These are phyloP conservation scores for Pachydiplax longipennis DNA, from an alignment of 2,888 invertebrate species.

Conservation along the genomic window DNA sequence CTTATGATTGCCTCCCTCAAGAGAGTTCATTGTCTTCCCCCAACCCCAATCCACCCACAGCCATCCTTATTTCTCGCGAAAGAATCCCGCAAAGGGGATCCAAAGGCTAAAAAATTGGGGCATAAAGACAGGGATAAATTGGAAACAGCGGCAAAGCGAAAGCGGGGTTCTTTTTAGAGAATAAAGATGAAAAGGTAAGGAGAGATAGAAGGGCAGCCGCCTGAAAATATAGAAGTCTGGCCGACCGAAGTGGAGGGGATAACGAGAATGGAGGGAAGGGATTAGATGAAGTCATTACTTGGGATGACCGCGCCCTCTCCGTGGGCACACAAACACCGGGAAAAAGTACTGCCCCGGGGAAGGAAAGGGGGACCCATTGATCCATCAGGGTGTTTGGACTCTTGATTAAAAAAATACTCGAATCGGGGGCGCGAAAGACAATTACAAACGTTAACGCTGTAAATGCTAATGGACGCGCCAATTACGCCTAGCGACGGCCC, in stretches of 20 bases:
- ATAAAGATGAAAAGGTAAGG: neutral
- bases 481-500: neutral
- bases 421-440: neutral
- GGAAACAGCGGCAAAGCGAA: neutral
- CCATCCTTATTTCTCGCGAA: no score
- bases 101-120: neutral
- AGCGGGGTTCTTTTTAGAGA: neutral
- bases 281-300: constrained; percentile 43
- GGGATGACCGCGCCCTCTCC: neutral
- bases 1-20: no score
- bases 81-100: no score
- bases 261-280: neutral
- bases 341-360: neutral
- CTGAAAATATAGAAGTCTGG: neutral
- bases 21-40: no score
- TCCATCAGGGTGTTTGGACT: constrained; percentile 11
- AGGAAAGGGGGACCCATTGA: neutral
- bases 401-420: constrained; percentile 36
- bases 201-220: neutral
- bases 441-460: neutral
- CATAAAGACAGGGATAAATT: neutral
- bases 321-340: neutral
- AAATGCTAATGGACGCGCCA: neutral
- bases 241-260: neutral
- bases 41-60: no score